Conservation (phyloP, 2,888 invertebrate genomes). For the Arctia plantaginis region DNA sequence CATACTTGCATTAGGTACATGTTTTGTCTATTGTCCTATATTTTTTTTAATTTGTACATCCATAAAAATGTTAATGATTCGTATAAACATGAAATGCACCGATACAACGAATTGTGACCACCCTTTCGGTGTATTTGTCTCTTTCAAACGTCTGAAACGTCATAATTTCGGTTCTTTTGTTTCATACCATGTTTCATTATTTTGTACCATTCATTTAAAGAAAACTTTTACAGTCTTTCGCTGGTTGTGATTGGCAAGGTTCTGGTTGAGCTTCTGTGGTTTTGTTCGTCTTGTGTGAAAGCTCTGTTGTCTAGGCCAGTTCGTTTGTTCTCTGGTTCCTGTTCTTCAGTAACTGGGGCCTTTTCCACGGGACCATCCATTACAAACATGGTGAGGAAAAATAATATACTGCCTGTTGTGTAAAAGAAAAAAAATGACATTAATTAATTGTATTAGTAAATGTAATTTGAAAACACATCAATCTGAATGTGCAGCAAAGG, state of each 20-base stretch:
- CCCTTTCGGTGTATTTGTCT: background rate
- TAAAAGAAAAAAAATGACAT: conserved; percentile 1
- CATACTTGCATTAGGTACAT: background rate
- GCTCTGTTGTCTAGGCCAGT: conserved; percentile 85
- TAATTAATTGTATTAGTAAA: background rate
- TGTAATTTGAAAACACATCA: background rate
- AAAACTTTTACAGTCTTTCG: conserved; percentile 58
- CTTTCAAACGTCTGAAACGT: conserved; percentile 1
- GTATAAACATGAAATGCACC: background rate
- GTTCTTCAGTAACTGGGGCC: conserved; percentile 19
- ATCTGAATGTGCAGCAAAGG: background rate
- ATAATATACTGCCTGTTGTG: conserved; percentile 91
- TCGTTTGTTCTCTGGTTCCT: conserved; percentile 54
- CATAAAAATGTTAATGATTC: background rate
- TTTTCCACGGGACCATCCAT: conserved; percentile 89
- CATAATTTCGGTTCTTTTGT: conserved; percentile 4
- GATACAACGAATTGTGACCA: background rate
- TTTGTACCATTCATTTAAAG: conserved; percentile 1
- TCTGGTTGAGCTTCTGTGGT: conserved; percentile 54
- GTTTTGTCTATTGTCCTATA: background rate
- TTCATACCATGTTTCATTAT: conserved; percentile 1
- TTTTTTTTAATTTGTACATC: conserved; percentile 6
- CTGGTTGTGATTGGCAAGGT: conserved; percentile 49
- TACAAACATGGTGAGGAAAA: conserved; percentile 92
- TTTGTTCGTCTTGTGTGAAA: conserved; percentile 82